Base-by-base conservation (phyloP, 2,888 invertebrate species). In the Eupithecia tripunctaria region DNA sequence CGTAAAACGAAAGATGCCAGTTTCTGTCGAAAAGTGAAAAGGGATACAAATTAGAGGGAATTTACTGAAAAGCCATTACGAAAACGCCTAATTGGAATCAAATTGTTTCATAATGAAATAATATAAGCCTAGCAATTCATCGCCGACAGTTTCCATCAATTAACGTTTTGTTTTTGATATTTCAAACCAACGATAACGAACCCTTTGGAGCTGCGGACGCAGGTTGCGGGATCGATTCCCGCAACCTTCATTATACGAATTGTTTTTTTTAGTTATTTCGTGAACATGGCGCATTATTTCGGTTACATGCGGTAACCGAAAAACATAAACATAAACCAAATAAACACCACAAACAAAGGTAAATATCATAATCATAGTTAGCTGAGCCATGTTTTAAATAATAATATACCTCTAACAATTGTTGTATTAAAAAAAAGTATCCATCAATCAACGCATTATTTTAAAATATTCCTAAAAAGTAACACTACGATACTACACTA, bases 141-240 rank as follows among this genome's bases (percentile, higher is more conserved):
- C n/a, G n/a, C 10, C 18, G 62, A 12, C 62, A 21, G 32, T 63
- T 63, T 12, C 10, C 36, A 32, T 63, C 62, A 63, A 63, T n/a
- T 62, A 62, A n/a, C 36, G 29, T n/a, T 32, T 29, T 32, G 62
- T 32, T 63, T 63, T 62, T 63, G 32, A 63, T 63, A 21, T 36
- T n/a, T 62, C 18, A 32, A 32, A 62, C 3, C 27, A 60, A 43
- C 18, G 43, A 43, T 7, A 43, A 43, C 43, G 18, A n/a, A 2
- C 43, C n/a, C 18, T 3, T 18, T 43, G 18, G 18, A 18, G 5
- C 41, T 15, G 41, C 15, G 5, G 18, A 15, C 41, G 15, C 1
- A 41, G 7, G 7, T 47, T 47, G n/a, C 47, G 10, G 47, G n/a
- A 10, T 21, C 10, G 21, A 51, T n/a, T 47, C 47, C n/a, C 21